phyloP scores from a whole-genome alignment of 2,797 vertebrate genomes.

The Pteropus rufus region DNA sequence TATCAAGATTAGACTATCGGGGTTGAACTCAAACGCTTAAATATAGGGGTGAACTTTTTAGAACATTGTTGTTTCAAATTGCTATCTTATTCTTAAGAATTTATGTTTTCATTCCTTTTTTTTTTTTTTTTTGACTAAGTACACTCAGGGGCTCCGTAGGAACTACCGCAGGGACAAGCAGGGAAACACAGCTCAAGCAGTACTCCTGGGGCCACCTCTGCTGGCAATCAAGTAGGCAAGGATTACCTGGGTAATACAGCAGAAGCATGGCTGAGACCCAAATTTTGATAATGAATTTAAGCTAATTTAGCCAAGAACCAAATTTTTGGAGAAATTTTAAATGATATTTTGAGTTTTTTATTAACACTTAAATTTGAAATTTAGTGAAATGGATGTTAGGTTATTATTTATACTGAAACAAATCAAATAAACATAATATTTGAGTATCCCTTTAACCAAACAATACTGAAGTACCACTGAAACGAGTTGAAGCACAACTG shows the following conservation, averaged over 20 bases:
- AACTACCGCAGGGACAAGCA: no score
- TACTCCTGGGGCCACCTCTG: fast-evolving
- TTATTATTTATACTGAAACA: not conserved
- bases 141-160: fast-evolving
- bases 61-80: not conserved
- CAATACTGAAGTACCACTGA: not conserved
- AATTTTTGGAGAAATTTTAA: not conserved
- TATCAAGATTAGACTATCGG: no score
- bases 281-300: not conserved
- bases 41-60: fast-evolving
- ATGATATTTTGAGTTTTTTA: not conserved
- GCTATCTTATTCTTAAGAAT: not conserved
- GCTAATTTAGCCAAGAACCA: not conserved
- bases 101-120: not conserved
- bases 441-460: not conserved
- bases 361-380: not conserved
- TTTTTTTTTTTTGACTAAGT: not conserved
- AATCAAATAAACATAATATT: not conserved
- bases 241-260: not conserved
- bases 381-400: not conserved
- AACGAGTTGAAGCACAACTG: not conserved
- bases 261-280: not conserved
- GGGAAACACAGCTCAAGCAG: not conserved
- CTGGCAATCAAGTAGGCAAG: not conserved
- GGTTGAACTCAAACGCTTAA: not conserved